Evolutionary conservation across 2,113 vertebrate species (phyloP), one percentile per base, ranked within the genome.

Genomic region (Acanthochromis polyacanthus): DNA sequence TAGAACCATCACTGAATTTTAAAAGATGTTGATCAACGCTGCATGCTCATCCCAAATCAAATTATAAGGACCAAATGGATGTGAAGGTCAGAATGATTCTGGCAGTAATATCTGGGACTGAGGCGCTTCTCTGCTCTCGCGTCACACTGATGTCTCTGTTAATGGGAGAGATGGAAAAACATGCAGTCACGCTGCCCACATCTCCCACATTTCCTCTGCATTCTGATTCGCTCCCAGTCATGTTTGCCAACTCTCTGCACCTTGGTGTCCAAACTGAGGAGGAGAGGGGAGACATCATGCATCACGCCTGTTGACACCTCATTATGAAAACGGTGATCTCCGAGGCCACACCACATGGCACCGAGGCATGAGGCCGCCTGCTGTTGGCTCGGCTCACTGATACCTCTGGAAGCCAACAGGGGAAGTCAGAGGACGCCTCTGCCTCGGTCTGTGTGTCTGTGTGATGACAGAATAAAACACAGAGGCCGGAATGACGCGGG

Each of bases 291-390:
- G 23, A 79, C 59, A 59, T 74, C 69, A 69, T 78, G 75, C 38
- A 51, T 84, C 57, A 71, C 74, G 55, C 73, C 60, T 10, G 63
- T 7, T 71, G 87, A 78, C 85, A 71, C 59, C 52, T 83, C 57
- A 65, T 88, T 76, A 81, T 55, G 64, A 64, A 67, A 82, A 69
- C 14, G 75, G 69, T 56, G 45, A 58, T 75, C 66, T 85, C 56
- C 0, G n/a, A 62, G 77, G 64, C 55, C 51, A 30, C 23, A 2
- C 65, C 85, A 82, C 78, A 77, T 87, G 86, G 71, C 71, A 36
- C 50, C 0, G 69, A 59, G 76, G 57, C 66, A 45, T 25, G 38
- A 16, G 58, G 74, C 75, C 1, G 32, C 71, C 45, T 30, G 65
- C 65, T 56, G 65, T 60, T 81, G 78, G 73, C 80, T 69, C 61